phyloP scores from a whole-genome alignment of 1,140 invertebrate genomes.

The Pemphigus obesinymphae region DNA sequence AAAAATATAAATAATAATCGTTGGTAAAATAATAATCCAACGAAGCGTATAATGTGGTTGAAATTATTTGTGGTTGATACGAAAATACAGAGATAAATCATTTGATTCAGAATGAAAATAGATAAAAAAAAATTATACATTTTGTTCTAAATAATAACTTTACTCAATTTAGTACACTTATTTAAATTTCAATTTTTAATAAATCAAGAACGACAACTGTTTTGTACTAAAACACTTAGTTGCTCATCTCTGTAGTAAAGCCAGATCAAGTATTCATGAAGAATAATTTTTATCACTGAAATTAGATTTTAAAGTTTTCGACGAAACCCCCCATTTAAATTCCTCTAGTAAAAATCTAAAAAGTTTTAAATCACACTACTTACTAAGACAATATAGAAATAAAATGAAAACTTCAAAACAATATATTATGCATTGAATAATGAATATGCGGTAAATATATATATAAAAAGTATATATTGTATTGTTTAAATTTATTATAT shows the following conservation, averaged over 20 bases:
- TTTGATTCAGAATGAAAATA: no score
- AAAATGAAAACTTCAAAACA: neutral
- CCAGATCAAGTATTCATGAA: neutral
- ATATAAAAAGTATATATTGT: no score
- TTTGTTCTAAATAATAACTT: no score
- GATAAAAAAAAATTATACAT: no score
- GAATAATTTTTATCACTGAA: conserved; percentile 1
- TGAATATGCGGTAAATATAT: no score
- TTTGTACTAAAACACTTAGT: no score
- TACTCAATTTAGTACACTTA: neutral
- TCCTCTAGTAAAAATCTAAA: neutral
- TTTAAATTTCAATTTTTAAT: neutral
- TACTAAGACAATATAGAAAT: neutral
- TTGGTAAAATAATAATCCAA: no score
- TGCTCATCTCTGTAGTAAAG: neutral
- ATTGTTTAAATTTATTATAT: no score
- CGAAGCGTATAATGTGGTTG: no score
- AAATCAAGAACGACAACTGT: neutral
- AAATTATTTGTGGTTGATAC: no score
- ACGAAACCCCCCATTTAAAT: neutral
- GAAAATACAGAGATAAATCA: neutral
- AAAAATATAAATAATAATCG: no score
- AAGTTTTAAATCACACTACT: conserved; percentile 2
- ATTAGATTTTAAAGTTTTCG: neutral
- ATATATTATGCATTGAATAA: neutral